Evolutionary conservation across 1,140 invertebrate genomes (phyloP).

Genomic region (Zaprionus lachaisei): DNA sequence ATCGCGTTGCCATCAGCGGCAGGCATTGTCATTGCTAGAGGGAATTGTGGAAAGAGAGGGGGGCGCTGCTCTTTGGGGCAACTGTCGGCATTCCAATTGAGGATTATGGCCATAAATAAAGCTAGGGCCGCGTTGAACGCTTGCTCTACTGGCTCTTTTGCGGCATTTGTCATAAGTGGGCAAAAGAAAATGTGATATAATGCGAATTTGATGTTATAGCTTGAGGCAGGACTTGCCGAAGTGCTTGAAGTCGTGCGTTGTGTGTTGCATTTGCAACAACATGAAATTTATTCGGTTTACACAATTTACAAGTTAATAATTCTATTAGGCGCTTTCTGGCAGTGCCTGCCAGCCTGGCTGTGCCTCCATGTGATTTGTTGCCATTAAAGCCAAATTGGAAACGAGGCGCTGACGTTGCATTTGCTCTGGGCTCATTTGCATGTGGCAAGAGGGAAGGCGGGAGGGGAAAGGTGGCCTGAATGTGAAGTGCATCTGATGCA

Average conservation of each 20-base stretch:
- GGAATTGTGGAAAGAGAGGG: background rate
- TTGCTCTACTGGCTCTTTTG: background rate
- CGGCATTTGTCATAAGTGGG: constrained; percentile 15
- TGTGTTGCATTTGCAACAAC: background rate
- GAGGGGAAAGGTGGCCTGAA: constrained; percentile 40
- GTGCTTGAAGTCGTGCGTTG: constrained; percentile 24
- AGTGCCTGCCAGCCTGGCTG: background rate
- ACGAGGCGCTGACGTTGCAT: background rate
- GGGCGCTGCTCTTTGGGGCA: constrained; percentile 19
- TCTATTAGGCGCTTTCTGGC: constrained; percentile 43
- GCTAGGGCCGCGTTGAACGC: constrained; percentile 10
- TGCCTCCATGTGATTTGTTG: constrained; percentile 17
- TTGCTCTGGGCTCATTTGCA: constrained; percentile 55
- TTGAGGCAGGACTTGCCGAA: constrained; percentile 49
- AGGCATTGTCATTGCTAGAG: constrained; percentile 4
- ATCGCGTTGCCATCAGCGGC: constrained; percentile 40
- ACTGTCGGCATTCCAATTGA: constrained; percentile 69
- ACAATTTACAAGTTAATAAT: constrained; percentile 61
- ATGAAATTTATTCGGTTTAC: constrained; percentile 38
- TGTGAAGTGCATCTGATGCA: constrained; percentile 26
- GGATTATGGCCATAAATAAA: constrained; percentile 72
- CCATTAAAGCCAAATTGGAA: constrained; percentile 32
- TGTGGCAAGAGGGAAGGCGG: constrained; percentile 8
- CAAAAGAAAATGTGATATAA: constrained; percentile 35
- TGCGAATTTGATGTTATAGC: constrained; percentile 39